Base-by-base conservation (phyloP, 1,140 invertebrate genomes). In the Eriosoma lanigerum region DNA sequence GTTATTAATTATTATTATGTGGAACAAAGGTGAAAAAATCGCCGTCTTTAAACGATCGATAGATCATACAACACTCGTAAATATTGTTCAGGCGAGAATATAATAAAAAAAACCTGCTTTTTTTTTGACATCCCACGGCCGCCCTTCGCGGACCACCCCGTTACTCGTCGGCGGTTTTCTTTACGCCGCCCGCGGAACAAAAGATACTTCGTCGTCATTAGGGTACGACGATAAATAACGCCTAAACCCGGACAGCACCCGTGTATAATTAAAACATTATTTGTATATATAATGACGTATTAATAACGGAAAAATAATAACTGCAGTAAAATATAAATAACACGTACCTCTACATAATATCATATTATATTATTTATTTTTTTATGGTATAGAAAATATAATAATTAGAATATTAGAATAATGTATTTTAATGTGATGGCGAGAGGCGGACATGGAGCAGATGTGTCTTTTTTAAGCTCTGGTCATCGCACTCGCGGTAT, bases 231-330 rank as follows among this genome's bases (percentile, higher is more conserved):
- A 73, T 76, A 76, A 76, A 76, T 76, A 76, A 76, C 54, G 21
- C 44, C 21, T 68, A 68, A 68, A 46, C 52, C 21, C 73, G 26
- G 24, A 21, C 21, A 50, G 12, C 12, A 52, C 12, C 38, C 54
- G 54, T n/a, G 75, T 48, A 60, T 78, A 78, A 78, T 78, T 78
- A 78, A 78, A 78, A 78, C 75, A 19, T 78, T 78, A 78, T 78
- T 62, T 62, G 32, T 44, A 62, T 62, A 29, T 38, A 38, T 38
- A 38, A 4, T 48, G 54, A 78, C 52, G 38, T 78, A 46, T 60
- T 60, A 78, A 60, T 72, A 72, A 72, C 68, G 21, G 8, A 6
- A 48, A 70, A 50, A 60, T 9, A 29, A 58, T 21, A 21, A 21
- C 3, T n/a, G n/a, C n/a, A n/a, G 1, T 21, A 56, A 66, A 66